Conservation (phyloP, 2,797 vertebrate species). For the Erpetoichthys calabaricus region DNA sequence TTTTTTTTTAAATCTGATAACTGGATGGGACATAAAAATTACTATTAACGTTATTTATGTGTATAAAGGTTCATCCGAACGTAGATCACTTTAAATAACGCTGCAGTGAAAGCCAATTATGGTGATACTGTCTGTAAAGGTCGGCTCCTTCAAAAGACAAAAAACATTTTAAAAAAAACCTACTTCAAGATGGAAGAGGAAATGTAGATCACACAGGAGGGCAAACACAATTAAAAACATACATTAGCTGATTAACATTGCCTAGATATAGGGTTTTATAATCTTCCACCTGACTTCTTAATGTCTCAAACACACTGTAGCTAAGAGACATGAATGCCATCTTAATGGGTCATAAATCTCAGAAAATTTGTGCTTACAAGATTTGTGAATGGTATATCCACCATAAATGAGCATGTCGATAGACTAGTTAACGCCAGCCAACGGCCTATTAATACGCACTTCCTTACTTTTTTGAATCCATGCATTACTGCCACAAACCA, state of each 20-base stretch:
- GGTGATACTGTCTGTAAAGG: neutral
- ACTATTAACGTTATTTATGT: constrained; percentile 19
- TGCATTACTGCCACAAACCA: too few species aligned
- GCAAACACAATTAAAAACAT: constrained; percentile 42
- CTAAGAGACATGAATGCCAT: constrained; percentile 46
- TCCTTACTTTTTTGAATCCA: too few species aligned
- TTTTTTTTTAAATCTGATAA: constrained; percentile 8
- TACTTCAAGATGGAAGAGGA: neutral
- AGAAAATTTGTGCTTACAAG: constrained; percentile 50
- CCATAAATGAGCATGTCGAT: constrained; percentile 22
- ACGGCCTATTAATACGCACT: neutral
- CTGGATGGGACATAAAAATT: constrained; percentile 18
- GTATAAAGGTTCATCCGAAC: constrained; percentile 8
- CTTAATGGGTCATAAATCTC: constrained; percentile 52
- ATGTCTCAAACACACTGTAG: constrained; percentile 23
- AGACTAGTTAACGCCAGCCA: constrained; percentile 22
- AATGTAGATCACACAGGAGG: constrained; percentile 21
- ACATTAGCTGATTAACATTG: constrained; percentile 40
- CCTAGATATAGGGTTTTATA: constrained; percentile 3
- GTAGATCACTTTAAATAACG: constrained; percentile 3
- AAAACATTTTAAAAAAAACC: constrained; percentile 5
- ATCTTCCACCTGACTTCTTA: constrained; percentile 35
- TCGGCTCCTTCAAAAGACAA: constrained; percentile 3
- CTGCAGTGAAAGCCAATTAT: constrained; percentile 1
- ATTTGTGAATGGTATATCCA: constrained; percentile 32